Evolutionary conservation across 2,113 vertebrate genomes (phyloP), one percentile per base, ranked within the genome.

Genomic region (Aegypius monachus): DNA sequence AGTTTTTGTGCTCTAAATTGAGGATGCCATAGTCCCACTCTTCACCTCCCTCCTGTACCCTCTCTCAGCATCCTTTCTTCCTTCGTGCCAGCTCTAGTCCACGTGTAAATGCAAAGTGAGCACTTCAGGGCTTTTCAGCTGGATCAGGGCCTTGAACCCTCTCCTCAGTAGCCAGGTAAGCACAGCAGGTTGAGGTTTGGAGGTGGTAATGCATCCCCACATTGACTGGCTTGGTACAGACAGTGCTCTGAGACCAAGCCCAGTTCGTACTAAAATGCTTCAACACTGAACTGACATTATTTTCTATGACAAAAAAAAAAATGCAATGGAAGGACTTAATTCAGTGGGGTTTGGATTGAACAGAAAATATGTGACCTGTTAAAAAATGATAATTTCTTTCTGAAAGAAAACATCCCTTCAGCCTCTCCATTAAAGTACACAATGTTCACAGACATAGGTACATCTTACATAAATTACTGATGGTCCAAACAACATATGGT

Each of bases 401-500:
- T 55, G 19, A 73, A 82, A 77, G 13, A 85, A 81, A 91, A 43
- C 3, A 6, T 29, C 11, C 65, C 40, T 91, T 91, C 58, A 61
- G 79, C 59, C 23, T 87, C 40, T 83, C 77, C 53, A 62, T 94
- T 85, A 92, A n/a, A 43, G n/a, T 77, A 77, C 53, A 73, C 26
- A 87, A 50, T 36, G 13, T 82, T 93, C 81, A 87, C 26, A 91
- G 48, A 34, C 71, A 80, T 70, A 95, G 48, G 62, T 89, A 88
- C 40, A 89, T 73, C 42, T 82, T 90, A 93, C 86, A 93, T 85
- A 77, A 95, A 96, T 97, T 94, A 86, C 86, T 83, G 86, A 81
- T 95, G 86, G 78, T 90, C 79, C 68, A 88, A 97, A 91, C 77
- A 97, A 92, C 97, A 98, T 95, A 95, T 95, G 97, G 93, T 95